These are phyloP conservation scores for Ophthalmolycus amberensis DNA, from an alignment of 2,113 vertebrate genomes.

Conservation along the genomic window DNA sequence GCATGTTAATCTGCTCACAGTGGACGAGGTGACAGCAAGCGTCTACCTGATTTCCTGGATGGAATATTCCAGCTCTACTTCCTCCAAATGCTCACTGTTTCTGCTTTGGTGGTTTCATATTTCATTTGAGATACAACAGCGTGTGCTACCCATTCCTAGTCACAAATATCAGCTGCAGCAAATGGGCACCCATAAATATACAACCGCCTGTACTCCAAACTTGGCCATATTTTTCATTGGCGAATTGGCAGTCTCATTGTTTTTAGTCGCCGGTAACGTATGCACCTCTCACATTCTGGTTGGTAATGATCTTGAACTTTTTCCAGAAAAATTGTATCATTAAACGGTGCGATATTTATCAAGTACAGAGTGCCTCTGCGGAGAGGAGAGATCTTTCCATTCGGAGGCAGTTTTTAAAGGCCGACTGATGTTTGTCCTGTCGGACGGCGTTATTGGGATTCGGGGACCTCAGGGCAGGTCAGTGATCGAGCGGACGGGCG, in stretches of 20 bases:
- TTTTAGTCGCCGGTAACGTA: slow-evolving; percentile 56
- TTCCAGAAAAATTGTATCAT: slow-evolving; percentile 51
- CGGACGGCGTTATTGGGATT: slow-evolving; percentile 6
- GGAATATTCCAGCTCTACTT: slow-evolving; percentile 4
- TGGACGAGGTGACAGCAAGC: not conserved
- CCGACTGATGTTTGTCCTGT: slow-evolving; percentile 1
- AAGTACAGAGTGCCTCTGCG: not conserved
- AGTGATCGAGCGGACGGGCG: slow-evolving; percentile 9
- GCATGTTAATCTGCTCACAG: not conserved
- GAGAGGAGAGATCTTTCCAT: not conserved
- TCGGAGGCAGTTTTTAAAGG: slow-evolving; percentile 1
- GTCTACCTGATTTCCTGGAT: slow-evolving; percentile 15
- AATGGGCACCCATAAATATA: slow-evolving; percentile 55
- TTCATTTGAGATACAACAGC: slow-evolving; percentile 27
- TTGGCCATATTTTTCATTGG: slow-evolving; percentile 38
- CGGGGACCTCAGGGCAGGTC: not conserved
- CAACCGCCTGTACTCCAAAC: slow-evolving; percentile 18
- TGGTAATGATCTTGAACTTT: slow-evolving; percentile 62
- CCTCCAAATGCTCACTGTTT: slow-evolving; percentile 23
- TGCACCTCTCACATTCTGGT: slow-evolving; percentile 58
- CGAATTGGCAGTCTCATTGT: slow-evolving; percentile 57
- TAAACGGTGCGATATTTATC: slow-evolving; percentile 54
- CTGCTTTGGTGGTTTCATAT: slow-evolving; percentile 41
- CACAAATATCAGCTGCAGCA: slow-evolving; percentile 49
- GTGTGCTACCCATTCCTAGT: slow-evolving; percentile 13